Evolutionary conservation across 2,797 vertebrate genomes (phyloP).

Genomic region (Mustela erminea): DNA sequence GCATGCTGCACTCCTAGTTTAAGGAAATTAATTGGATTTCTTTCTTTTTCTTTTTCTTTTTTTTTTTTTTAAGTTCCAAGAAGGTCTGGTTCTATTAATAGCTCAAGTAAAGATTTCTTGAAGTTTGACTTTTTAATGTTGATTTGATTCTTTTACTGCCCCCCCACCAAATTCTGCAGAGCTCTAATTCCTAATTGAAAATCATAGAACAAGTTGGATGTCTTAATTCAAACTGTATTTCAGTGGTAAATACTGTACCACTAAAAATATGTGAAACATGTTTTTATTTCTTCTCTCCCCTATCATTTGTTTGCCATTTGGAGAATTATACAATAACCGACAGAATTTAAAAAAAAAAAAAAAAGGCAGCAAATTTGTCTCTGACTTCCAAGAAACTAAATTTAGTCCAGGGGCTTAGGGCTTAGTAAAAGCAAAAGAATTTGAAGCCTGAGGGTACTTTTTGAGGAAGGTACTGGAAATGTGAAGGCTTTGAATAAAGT

Average conservation of each 20-base stretch:
- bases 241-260: conserved; percentile 54
- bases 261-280: background rate
- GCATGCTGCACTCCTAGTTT: background rate
- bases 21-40: conserved; percentile 56
- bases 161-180: conserved; percentile 29
- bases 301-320: conserved; percentile 72
- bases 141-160: conserved; percentile 61
- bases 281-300: conserved; percentile 39
- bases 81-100: conserved; percentile 72
- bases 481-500: conserved; percentile 66
- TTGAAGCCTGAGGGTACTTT: conserved; percentile 68
- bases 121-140: conserved; percentile 69
- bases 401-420: conserved; percentile 70
- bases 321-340: conserved; percentile 67
- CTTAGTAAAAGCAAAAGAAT: conserved; percentile 71
- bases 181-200: conserved; percentile 70
- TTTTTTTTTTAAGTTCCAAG: conserved; percentile 26
- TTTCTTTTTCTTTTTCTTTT: background rate
- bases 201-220: conserved; percentile 58
- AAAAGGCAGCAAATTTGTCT: conserved; percentile 21
- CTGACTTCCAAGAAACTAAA: conserved; percentile 73
- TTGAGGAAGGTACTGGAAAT: conserved; percentile 62
- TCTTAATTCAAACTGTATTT: conserved; percentile 65
- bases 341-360: background rate
- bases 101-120: conserved; percentile 70